Evolutionary conservation across 2,797 vertebrate genomes (phyloP).

Genomic region (Calcarius lapponicus): DNA sequence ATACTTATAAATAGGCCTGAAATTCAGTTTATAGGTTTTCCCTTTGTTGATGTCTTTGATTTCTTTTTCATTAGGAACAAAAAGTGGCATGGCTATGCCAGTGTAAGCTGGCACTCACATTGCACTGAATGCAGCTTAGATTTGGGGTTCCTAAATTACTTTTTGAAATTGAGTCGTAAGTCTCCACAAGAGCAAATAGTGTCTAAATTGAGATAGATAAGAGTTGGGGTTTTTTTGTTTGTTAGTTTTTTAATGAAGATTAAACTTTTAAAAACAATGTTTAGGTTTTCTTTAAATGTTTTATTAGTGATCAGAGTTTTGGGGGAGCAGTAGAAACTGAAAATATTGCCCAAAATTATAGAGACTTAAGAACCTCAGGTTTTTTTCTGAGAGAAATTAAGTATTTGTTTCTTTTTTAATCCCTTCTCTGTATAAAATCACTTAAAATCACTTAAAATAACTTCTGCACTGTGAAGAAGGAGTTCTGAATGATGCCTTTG

Average conservation of each 20-base stretch:
- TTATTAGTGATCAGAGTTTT: background rate
- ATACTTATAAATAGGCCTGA: background rate
- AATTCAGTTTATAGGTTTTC: background rate
- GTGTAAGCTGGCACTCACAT: background rate
- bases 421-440: background rate
- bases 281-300: background rate
- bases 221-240: background rate
- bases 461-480: background rate
- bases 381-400: background rate
- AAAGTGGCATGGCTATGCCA: background rate
- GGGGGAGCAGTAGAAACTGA: background rate
- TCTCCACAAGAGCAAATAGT: background rate
- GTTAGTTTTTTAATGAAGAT: background rate
- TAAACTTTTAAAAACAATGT: background rate
- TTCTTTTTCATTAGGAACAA: background rate
- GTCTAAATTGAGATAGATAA: background rate
- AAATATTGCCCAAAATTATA: background rate
- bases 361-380: accelerated
- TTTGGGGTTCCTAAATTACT: background rate
- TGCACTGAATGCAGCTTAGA: background rate
- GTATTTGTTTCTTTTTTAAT: background rate
- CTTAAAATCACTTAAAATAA: background rate
- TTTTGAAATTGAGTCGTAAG: background rate
- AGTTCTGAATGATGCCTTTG: background rate
- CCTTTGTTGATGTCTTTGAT: background rate